A percentile compares a stretch with the other conserved stretches of the same genome.
Evolutionary conservation across 2,797 vertebrate species (phyloP).

Genomic region (Perodicticus potto): DNA sequence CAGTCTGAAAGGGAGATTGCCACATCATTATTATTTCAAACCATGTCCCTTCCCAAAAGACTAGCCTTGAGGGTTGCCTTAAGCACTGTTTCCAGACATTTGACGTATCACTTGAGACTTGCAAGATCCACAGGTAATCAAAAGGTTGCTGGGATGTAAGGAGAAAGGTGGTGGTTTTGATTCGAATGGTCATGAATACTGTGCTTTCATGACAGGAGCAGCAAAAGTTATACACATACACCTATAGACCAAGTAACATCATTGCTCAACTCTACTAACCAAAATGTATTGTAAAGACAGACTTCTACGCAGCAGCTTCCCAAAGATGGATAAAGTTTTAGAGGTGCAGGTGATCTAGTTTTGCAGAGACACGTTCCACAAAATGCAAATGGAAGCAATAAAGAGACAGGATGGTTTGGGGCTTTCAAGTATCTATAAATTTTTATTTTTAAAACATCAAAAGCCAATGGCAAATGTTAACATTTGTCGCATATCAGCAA

Average conservation of each 20-base stretch:
- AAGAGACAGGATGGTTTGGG: neutral
- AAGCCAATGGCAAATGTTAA: conserved; percentile 64
- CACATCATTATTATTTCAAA: neutral
- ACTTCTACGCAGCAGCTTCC: neutral
- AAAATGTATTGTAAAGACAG: conserved; percentile 15
- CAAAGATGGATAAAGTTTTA: neutral
- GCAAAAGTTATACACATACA: no score
- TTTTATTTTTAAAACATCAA: conserved; percentile 53
- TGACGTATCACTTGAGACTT: neutral
- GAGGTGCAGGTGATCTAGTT: neutral
- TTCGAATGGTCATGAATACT: neutral
- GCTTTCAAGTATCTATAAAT: neutral
- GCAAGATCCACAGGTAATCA: neutral
- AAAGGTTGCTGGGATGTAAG: neutral
- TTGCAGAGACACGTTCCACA: neutral
- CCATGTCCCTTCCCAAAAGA: neutral
- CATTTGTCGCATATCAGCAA: conserved; percentile 68
- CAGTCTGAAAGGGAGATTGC: neutral
- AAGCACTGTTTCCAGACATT: neutral
- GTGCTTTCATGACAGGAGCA: neutral
- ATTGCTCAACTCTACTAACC: neutral
- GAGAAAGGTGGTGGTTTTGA: neutral
- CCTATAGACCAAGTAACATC: no score
- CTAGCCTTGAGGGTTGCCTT: neutral
- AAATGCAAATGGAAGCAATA: conserved; percentile 53